Conservation (phyloP, 2,888 invertebrate species). For the Ditula angustiorana region DNA sequence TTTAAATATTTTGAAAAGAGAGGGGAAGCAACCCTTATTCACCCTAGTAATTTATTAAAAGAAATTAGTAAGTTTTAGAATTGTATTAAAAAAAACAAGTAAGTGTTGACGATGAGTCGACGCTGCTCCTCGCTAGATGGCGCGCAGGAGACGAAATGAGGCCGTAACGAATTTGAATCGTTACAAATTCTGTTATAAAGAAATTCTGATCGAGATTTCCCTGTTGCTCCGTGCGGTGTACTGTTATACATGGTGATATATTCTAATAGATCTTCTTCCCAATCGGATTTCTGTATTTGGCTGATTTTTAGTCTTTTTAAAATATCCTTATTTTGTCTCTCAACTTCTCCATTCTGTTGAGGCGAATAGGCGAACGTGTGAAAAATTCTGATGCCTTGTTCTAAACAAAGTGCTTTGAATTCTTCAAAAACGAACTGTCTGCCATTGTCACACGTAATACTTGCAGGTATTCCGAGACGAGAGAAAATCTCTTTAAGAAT, state of each 20-base stretch:
- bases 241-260: slow-evolving; percentile 33
- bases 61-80: too few species aligned
- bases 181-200: too few species aligned
- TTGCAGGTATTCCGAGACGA: not conserved
- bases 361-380: not conserved
- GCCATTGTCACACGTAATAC: slow-evolving; percentile 12
- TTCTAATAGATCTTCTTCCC: slow-evolving; percentile 35
- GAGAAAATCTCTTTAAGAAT: not conserved
- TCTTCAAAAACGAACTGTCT: slow-evolving; percentile 10
- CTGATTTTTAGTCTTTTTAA: not conserved
- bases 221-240: slow-evolving; percentile 37
- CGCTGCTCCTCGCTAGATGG: too few species aligned
- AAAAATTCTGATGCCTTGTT: slow-evolving; percentile 1
- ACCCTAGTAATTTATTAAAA: too few species aligned
- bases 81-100: too few species aligned
- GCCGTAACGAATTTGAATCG: too few species aligned
- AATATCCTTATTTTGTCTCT: not conserved
- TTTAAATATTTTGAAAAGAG: too few species aligned
- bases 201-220: slow-evolving; percentile 22
- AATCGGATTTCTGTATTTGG: slow-evolving; percentile 27
- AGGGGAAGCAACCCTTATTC: too few species aligned
- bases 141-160: too few species aligned
- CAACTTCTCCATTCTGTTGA: slow-evolving; percentile 9
- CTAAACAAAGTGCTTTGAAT: slow-evolving; percentile 1
- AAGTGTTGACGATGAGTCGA: too few species aligned